Evolutionary conservation across 2,113 vertebrate genomes (phyloP).

Genomic region (Cricetomys ansorgei): DNA sequence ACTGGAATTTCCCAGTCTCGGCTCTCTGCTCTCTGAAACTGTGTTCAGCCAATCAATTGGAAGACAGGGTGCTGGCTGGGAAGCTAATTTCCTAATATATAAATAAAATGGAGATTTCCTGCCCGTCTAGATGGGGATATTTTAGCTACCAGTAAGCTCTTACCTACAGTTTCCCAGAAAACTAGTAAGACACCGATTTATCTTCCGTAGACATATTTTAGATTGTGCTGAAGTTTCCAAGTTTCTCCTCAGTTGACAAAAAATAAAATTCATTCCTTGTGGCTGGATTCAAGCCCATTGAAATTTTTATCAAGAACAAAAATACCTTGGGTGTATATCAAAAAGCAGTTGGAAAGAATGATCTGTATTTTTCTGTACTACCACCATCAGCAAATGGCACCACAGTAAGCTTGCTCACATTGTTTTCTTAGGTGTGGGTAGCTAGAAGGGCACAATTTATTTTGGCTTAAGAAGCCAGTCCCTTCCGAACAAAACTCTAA

Average conservation of each 20-base stretch:
- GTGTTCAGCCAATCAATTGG: background rate
- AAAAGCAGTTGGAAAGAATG: background rate
- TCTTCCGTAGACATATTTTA: slow-evolving; percentile 49
- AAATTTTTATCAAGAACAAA: slow-evolving; percentile 64
- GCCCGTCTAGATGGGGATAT: slow-evolving; percentile 28
- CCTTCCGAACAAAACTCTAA: background rate
- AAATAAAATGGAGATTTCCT: slow-evolving; percentile 50
- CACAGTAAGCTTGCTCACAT: background rate
- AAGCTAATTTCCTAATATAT: slow-evolving; percentile 30
- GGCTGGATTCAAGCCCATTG: slow-evolving; percentile 44
- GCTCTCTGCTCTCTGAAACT: background rate
- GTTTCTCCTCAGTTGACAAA: slow-evolving; percentile 54
- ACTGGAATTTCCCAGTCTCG: slow-evolving; percentile 23
- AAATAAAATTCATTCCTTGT: slow-evolving; percentile 42
- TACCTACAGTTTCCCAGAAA: slow-evolving; percentile 55
- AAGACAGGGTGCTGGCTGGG: background rate
- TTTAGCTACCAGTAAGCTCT: slow-evolving; percentile 48
- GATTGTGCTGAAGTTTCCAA: slow-evolving; percentile 60
- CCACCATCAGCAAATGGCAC: background rate
- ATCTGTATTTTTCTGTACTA: background rate
- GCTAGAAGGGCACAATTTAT: background rate
- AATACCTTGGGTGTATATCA: slow-evolving; percentile 7
- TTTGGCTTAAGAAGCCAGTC: background rate
- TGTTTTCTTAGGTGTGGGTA: background rate
- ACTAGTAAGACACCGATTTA: slow-evolving; percentile 34